Evolutionary conservation across 2,113 vertebrate genomes (phyloP), one percentile per base, ranked within the genome.

Genomic region (Turdus rufiventris): DNA sequence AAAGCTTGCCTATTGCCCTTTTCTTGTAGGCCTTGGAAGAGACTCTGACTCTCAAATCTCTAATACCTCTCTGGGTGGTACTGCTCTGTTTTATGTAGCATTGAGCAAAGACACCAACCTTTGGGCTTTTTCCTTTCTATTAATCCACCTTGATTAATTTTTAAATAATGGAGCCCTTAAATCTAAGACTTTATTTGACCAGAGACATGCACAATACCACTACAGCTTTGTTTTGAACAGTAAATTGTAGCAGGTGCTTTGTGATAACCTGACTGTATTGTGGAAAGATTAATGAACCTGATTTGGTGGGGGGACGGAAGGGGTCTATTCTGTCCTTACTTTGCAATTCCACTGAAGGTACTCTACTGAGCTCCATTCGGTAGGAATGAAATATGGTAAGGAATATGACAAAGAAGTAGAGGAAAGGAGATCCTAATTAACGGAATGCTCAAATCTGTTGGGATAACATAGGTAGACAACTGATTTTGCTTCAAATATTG

Each of bases 191-290:
- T 65, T 19, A 36, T 50, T 91, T 34, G 33, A 74, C 20, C 18
- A 47, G 26, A 56, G 43, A 73, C 0, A 0, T 31, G 14, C 29
- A 60, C 45, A 65, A 29, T 65, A 40, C 45, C 3, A 0, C 43
- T 67, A 40, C 33, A 43, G 28, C 28, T 83, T 83, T 91, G 12
- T 34, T 90, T 62, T 54, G 29, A 62, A 38, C 38, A 29, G 34
- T 67, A 48, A 20, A 24, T 73, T 91, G 82, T 62, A 73, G 50
- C 54, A 48, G 58, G 8, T 83, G 48, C 24, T 88, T 18, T 58
- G 21, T 50, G 62, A 33, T 72, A 81, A 67, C 14, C 24, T 53
- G 51, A 50, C 66, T 62, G 48, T 72, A 29, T 47, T 43, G 10
- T 48, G 66, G 40, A 65, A 62, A 33, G 58, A 56, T 29, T 58